Base-by-base conservation (phyloP, 2,113 vertebrate species). In the Porphyrio hochstetteri region DNA sequence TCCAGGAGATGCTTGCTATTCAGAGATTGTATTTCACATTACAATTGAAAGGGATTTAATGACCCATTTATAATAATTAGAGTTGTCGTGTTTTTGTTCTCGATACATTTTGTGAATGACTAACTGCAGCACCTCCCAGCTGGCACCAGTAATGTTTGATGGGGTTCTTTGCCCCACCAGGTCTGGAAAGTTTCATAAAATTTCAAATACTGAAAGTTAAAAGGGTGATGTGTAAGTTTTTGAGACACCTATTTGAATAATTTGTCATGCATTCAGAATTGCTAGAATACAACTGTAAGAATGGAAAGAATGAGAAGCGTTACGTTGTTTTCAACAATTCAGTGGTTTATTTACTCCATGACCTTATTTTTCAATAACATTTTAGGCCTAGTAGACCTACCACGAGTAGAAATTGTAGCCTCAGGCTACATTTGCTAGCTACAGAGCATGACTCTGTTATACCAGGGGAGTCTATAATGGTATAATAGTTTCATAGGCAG, bases 1-100 rank as follows among this genome's bases (percentile, higher is more conserved):
- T 76, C 59, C 63, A 70, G 59, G 53, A 86, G 71, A 52, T 80
- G 59, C 59, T 91, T 93, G 60, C 56, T 95, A 86, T 96, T 88
- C 81, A 87, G 86, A 85, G 76, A 86, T 56, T 82, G 46, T 79
- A 94, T 92, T 97, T 95, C 70, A 89, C 35, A 40, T 48, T 76
- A 42, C 55, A 86, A 80, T 86, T 80, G 63, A 75, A 95, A 88
- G 13, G 28, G 63, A 77, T 93, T 96, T 97, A 97, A 96, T 85
- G 83, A 91, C 61, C 83, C 94, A 96, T 97, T 93, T 88, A 74
- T 94, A 95, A 93, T 85, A 92, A 96, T 96, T 93, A 95, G 50
- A 89, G 46, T 70, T 90, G 59, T 85, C 42, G 0, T 92, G 95
- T n/a, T 87, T 96, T 93, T 91, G 33, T 92, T 91, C 86, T 81